Conservation (phyloP, 1,140 invertebrate species). For the Diabrotica virgifera region DNA sequence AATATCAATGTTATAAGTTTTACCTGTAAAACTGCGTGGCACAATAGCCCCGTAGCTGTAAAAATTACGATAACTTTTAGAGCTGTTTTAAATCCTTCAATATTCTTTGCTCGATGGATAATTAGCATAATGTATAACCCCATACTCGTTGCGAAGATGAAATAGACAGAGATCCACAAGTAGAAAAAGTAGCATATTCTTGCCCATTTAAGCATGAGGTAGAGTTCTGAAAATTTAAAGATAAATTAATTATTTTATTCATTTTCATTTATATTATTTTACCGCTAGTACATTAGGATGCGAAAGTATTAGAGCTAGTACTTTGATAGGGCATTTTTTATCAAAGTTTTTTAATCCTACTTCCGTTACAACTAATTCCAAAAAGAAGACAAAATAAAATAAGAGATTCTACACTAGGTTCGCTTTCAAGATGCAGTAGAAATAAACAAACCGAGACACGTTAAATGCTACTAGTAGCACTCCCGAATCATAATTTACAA, state of each 20-base stretch:
- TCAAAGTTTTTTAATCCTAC: too few relatives aligned
- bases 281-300: too few relatives aligned
- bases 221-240: conserved; percentile 20
- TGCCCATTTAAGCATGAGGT: conserved; percentile 32
- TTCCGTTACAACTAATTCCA: too few relatives aligned
- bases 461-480: too few relatives aligned
- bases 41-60: conserved; percentile 31
- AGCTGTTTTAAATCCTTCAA: conserved; percentile 4
- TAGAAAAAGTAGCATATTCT: conserved; percentile 35
- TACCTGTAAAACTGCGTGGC: conserved; percentile 39
- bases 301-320: too few relatives aligned
- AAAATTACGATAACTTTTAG: conserved; percentile 12
- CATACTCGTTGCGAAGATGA: conserved; percentile 32
- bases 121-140: conserved; percentile 28
- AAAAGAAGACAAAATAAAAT: too few relatives aligned
- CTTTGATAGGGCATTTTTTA: too few relatives aligned
- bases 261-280: too few relatives aligned
- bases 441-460: too few relatives aligned
- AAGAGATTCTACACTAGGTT: too few relatives aligned
- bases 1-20: background rate
- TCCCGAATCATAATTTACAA: too few relatives aligned
- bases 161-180: conserved; percentile 30
- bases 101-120: conserved; percentile 15
- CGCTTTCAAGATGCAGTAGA: too few relatives aligned
- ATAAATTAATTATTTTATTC: background rate